Evolutionary conservation across 1,140 invertebrate species (phyloP).

Genomic region (Eupeodes corollae): DNA sequence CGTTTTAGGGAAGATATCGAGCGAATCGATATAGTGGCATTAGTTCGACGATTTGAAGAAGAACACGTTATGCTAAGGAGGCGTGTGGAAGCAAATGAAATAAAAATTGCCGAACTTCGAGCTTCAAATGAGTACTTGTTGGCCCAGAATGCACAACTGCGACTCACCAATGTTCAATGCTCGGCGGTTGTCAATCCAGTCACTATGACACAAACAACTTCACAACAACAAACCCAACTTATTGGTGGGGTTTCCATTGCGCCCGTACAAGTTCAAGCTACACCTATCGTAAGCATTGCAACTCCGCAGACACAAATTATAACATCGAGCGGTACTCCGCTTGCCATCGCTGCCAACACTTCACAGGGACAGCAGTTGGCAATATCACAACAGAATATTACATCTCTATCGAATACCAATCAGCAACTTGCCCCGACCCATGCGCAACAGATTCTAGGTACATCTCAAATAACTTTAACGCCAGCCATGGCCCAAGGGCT

Average conservation of each 20-base stretch:
- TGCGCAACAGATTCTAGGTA: constrained; percentile 29
- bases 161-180: constrained; percentile 49
- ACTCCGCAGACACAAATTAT: constrained; percentile 39
- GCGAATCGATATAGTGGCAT: neutral
- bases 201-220: constrained; percentile 44
- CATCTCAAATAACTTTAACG: constrained; percentile 16
- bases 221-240: constrained; percentile 41
- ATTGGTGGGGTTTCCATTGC: constrained; percentile 45
- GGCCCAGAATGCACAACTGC: constrained; percentile 67
- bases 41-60: constrained; percentile 7
- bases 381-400: constrained; percentile 24
- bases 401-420: constrained; percentile 12
- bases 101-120: constrained; percentile 48
- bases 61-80: constrained; percentile 5
- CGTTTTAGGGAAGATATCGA: neutral
- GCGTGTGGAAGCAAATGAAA: constrained; percentile 8
- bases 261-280: constrained; percentile 45
- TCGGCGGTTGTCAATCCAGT: constrained; percentile 40
- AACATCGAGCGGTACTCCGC: constrained; percentile 26
- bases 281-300: constrained; percentile 45
- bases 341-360: constrained; percentile 28
- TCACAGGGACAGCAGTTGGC: constrained; percentile 27
- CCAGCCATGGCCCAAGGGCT: constrained; percentile 9
- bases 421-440: constrained; percentile 14
- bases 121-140: constrained; percentile 71